These are phyloP conservation scores for Plectrocnemia conspersa DNA, from an alignment of 1,140 invertebrate species.

Conservation along the genomic window DNA sequence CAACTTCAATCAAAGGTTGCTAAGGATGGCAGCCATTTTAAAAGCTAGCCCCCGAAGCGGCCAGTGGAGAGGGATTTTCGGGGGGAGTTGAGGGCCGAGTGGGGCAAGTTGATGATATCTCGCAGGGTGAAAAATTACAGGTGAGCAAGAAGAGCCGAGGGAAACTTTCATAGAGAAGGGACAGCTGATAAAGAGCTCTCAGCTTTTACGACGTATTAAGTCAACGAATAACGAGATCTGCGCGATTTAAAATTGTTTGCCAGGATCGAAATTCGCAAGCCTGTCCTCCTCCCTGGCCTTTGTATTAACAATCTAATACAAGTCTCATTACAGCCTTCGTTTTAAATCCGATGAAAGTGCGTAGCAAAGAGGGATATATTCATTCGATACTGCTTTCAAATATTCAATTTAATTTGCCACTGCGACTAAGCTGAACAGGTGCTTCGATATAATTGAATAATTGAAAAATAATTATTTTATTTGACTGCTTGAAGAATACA, in stretches of 20 bases:
- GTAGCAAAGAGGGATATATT: too few relatives aligned
- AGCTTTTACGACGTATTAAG: constrained; percentile 35
- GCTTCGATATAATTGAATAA: too few relatives aligned
- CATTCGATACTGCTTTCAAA: too few relatives aligned
- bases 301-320: constrained; percentile 12
- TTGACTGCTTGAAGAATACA: too few relatives aligned
- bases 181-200: constrained; percentile 34
- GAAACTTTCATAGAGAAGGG: constrained; percentile 31
- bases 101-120: constrained; percentile 33
- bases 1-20: constrained; percentile 29
- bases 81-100: constrained; percentile 24
- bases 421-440: too few relatives aligned
- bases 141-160: constrained; percentile 22
- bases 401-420: too few relatives aligned
- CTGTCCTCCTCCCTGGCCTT: neutral
- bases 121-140: constrained; percentile 33
- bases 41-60: constrained; percentile 24
- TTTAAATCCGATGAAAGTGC: too few relatives aligned
- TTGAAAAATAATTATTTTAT: too few relatives aligned
- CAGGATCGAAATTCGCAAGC: constrained; percentile 32
- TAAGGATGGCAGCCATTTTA: constrained; percentile 31
- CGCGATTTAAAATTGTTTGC: constrained; percentile 34
- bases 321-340: too few relatives aligned
- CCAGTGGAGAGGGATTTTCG: constrained; percentile 9
- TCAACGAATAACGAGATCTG: constrained; percentile 34